Evolutionary conservation across 1,140 invertebrate genomes (phyloP).

Genomic region (Neodiprion virginianus): DNA sequence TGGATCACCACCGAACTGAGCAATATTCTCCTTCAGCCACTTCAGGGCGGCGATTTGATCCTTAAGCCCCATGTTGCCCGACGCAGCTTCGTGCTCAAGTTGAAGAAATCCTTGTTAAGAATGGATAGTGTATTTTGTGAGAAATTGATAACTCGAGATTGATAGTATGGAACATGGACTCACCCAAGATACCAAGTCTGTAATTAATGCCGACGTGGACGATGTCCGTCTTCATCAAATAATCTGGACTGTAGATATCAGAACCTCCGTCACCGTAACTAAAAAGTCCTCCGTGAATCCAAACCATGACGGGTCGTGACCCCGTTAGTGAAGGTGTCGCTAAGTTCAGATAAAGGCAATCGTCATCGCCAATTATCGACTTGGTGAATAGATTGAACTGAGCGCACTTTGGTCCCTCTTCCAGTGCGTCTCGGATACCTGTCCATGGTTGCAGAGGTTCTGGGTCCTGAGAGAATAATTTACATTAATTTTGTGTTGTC

Average conservation of each 20-base stretch:
- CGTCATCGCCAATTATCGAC: slow-evolving; percentile 68
- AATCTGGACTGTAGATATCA: slow-evolving; percentile 58
- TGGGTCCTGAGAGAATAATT: slow-evolving; percentile 36
- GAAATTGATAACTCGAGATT: background rate
- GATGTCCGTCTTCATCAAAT: slow-evolving; percentile 63
- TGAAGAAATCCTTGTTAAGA: slow-evolving; percentile 38
- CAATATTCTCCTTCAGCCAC: slow-evolving; percentile 43
- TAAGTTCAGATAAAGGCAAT: slow-evolving; percentile 84
- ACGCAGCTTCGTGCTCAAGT: slow-evolving; percentile 36
- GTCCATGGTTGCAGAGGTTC: slow-evolving; percentile 36
- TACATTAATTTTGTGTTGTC: background rate
- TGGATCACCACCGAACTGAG: slow-evolving; percentile 40
- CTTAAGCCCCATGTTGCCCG: slow-evolving; percentile 41
- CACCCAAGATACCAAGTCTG: slow-evolving; percentile 66
- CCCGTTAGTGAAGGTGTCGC: slow-evolving; percentile 70
- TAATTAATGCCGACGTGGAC: slow-evolving; percentile 70
- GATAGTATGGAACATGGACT: background rate
- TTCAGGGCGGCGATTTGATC: slow-evolving; percentile 37
- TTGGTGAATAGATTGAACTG: slow-evolving; percentile 30
- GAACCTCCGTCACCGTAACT: slow-evolving; percentile 56
- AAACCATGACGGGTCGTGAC: slow-evolving; percentile 71
- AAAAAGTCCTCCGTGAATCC: slow-evolving; percentile 75
- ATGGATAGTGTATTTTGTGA: background rate
- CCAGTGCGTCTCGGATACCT: slow-evolving; percentile 35
- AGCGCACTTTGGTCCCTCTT: slow-evolving; percentile 27